Conservation (phyloP, 2,797 vertebrate genomes). For the Delichon dasypus region DNA sequence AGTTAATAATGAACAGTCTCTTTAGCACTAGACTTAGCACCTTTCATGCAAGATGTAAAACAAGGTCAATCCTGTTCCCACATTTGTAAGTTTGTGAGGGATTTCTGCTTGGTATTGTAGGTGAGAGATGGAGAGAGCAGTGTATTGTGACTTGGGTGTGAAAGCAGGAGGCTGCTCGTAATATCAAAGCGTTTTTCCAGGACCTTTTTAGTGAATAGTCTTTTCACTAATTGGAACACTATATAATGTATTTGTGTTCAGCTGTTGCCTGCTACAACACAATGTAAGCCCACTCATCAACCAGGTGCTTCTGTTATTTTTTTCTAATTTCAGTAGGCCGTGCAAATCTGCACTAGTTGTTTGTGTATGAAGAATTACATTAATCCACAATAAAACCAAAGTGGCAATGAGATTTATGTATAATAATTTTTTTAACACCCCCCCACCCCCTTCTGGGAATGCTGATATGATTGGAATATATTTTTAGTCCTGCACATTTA, state of each 20-base stretch:
- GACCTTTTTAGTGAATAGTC: not conserved
- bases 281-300: not conserved
- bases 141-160: not conserved
- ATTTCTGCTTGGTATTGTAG: not conserved
- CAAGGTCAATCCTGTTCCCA: not conserved
- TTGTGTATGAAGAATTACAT: not conserved
- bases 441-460: not conserved
- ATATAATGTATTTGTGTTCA: constrained; percentile 20
- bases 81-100: not conserved
- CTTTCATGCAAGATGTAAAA: not conserved
- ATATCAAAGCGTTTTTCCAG: not conserved
- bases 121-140: not conserved
- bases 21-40: constrained; percentile 10
- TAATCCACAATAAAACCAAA: not conserved
- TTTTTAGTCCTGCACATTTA: not conserved
- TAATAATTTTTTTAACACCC: not conserved
- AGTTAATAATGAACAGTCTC: constrained; percentile 16
- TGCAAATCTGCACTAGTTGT: not conserved
- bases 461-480: not conserved
- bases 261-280: not conserved
- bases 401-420: not conserved
- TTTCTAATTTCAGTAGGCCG: not conserved
- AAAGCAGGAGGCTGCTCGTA: not conserved
- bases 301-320: constrained; percentile 24
- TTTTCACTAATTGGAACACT: not conserved